phyloP scores from a whole-genome alignment of 2,797 vertebrate species.

The Hirundo rustica region DNA sequence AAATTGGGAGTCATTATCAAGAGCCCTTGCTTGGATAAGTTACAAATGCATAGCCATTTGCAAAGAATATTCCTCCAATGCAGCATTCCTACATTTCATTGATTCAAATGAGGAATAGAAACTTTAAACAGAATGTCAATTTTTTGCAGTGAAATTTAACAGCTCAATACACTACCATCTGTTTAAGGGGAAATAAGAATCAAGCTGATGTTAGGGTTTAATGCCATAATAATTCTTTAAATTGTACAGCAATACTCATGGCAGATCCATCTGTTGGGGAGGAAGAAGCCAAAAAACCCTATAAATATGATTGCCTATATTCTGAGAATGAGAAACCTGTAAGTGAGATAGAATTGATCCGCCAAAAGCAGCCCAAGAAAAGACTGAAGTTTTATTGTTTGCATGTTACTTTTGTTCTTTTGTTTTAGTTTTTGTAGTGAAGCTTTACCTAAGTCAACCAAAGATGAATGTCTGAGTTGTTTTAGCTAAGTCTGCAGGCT shows the following conservation, averaged over 20 bases:
- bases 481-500: too few relatives aligned
- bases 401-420: too few relatives aligned
- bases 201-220: not conserved
- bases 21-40: not conserved
- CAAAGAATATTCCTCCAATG: not conserved
- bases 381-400: too few relatives aligned
- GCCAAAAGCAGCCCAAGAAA: too few relatives aligned
- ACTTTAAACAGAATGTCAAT: not conserved
- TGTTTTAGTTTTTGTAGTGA: too few relatives aligned
- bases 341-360: too few relatives aligned
- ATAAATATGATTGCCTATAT: too few relatives aligned
- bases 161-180: conserved; percentile 17
- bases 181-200: not conserved
- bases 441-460: too few relatives aligned
- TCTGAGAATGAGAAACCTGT: too few relatives aligned
- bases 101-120: not conserved
- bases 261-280: too few relatives aligned
- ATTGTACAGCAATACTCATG: not conserved
- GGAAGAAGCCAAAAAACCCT: too few relatives aligned
- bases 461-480: too few relatives aligned
- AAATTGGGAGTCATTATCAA: not conserved
- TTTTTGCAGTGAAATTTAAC: conserved; percentile 29
- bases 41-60: not conserved
- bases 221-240: not conserved
- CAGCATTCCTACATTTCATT: not conserved